These are phyloP conservation scores for Diabrotica balteata DNA, from an alignment of 2,888 invertebrate species.

Conservation along the genomic window DNA sequence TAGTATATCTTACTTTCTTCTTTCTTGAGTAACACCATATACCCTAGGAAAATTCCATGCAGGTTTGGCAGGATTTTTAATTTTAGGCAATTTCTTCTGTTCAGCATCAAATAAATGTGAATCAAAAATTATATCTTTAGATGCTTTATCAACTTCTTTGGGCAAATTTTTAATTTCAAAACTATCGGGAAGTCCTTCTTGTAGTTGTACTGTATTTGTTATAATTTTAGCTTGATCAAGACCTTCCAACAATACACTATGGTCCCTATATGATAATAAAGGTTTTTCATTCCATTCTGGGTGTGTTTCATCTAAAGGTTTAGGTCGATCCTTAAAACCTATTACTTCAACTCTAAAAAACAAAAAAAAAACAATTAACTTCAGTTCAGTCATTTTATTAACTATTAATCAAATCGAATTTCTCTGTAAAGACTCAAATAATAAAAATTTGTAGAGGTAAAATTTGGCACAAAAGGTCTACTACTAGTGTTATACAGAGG, in stretches of 20 bases:
- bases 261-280: constrained; percentile 68
- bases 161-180: constrained; percentile 62
- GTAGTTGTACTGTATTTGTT: constrained; percentile 75
- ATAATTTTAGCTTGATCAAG: constrained; percentile 80
- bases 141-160: constrained; percentile 66
- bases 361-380: not conserved
- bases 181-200: constrained; percentile 68
- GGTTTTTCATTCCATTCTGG: constrained; percentile 71
- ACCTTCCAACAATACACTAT: constrained; percentile 75
- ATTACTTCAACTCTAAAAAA: constrained; percentile 54
- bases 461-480: too few relatives aligned
- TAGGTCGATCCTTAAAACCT: constrained; percentile 59
- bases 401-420: too few relatives aligned
- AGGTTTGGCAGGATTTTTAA: constrained; percentile 74
- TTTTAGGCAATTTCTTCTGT: constrained; percentile 78
- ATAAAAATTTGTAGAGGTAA: too few relatives aligned
- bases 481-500: too few relatives aligned
- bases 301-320: constrained; percentile 66
- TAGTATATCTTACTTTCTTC: constrained; percentile 54
- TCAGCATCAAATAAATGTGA: constrained; percentile 80
- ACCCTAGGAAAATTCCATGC: constrained; percentile 74
- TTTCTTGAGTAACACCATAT: constrained; percentile 75
- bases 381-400: too few relatives aligned
- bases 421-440: too few relatives aligned
- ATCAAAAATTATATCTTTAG: constrained; percentile 69